Conservation (phyloP, 1,140 invertebrate species). For the Drosophila parvula region DNA sequence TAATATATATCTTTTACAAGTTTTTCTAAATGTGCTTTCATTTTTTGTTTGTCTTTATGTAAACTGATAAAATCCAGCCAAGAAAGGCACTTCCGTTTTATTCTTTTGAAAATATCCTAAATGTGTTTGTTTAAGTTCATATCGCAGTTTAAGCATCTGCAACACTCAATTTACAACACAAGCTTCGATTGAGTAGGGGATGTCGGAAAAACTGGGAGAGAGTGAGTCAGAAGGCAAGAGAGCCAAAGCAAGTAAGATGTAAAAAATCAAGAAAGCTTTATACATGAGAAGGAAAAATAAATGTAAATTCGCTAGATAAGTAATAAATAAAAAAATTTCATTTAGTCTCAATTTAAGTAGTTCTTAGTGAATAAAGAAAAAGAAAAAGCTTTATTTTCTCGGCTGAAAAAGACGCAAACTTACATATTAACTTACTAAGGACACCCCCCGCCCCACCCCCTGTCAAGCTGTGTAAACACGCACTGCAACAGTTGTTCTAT, state of each 20-base stretch:
- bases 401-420: neutral
- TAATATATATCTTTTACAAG: neutral
- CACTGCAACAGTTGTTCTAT: constrained; percentile 73
- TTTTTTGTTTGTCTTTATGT: neutral
- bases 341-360: neutral
- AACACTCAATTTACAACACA: constrained; percentile 20
- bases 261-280: constrained; percentile 13
- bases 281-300: neutral
- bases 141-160: constrained; percentile 13
- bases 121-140: constrained; percentile 12
- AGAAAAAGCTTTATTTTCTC: neutral
- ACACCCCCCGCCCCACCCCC: neutral
- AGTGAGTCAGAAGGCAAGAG: neutral
- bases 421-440: constrained; percentile 4
- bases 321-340: neutral
- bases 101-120: constrained; percentile 1
- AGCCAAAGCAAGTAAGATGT: constrained; percentile 1
- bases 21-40: neutral
- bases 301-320: neutral
- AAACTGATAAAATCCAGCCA: neutral
- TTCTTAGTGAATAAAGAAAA: neutral
- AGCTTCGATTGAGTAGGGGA: neutral
- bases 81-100: constrained; percentile 6
- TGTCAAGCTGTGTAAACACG: constrained; percentile 25
- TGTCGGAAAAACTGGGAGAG: neutral